Evolutionary conservation across 2,888 invertebrate species (phyloP), one percentile per base, ranked within the genome.

Genomic region (Ernsta delagoae): DNA sequence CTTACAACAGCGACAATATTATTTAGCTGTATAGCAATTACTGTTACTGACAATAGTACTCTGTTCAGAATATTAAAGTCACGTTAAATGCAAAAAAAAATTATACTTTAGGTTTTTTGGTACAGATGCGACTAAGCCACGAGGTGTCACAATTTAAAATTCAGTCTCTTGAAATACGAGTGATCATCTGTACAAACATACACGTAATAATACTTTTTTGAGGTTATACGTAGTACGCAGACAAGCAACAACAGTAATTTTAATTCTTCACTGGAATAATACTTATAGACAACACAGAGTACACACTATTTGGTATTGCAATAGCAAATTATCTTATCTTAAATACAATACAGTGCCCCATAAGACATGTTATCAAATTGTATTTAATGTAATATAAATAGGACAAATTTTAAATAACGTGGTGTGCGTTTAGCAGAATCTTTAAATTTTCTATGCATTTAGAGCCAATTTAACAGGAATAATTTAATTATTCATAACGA

Each of bases 291-390:
- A 60, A 66, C 53, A 59, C 60, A n/a, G 9, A 9, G 12, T 57
- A 64, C 63, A 57, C 36, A 59, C 39, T 59, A 53, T 50, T 41
- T 11, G 59, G 53, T 60, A 66, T 59, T 57, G 65, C 65, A 59
- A 65, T 65, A 66, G 59, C 59, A 66, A 60, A 24, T 60, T 43
- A 66, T 66, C 53, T 53, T 36, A 66, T 9, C 41, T 36, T 53
- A 9, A 53, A 66, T 41, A 60, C 59, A 54, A 50, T 60, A 53
- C 8, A 2, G 66, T 66, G 41, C 60, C 31, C 43, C n/a, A 53
- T 65, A 12, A 53, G 7, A 34, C n/a, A 34, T 39, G 24, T 34
- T 9, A 43, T 41, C 54, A 7, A 43, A 31, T 64, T 56, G 53
- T 41, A 43, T 43, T 36, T n/a, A 48, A 12, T 48, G 6, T 48